Evolutionary conservation across 2,888 invertebrate species (phyloP).

Genomic region (Crocallis elinguaria): DNA sequence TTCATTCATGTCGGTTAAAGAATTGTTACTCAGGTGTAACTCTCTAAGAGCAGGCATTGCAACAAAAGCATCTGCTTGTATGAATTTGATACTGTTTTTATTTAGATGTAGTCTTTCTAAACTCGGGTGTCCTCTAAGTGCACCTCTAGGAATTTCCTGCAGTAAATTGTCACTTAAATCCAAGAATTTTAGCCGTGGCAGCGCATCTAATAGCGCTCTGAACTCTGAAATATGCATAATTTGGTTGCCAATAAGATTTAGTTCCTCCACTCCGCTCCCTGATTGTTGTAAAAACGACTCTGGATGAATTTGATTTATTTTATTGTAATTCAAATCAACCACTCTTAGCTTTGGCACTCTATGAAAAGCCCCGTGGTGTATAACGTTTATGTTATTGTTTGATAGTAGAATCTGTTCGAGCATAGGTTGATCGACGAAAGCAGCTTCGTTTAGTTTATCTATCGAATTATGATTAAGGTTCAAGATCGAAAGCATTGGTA

Average conservation of each 20-base stretch:
- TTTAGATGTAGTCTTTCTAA: slow-evolving; percentile 92
- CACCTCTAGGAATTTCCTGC: slow-evolving; percentile 91
- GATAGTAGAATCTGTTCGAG: slow-evolving; percentile 88
- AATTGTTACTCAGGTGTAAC: slow-evolving; percentile 92
- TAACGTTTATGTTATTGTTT: slow-evolving; percentile 89
- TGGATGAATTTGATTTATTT: slow-evolving; percentile 90
- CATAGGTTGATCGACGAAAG: slow-evolving; percentile 91
- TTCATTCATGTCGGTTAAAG: slow-evolving; percentile 88
- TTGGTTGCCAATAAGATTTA: slow-evolving; percentile 90
- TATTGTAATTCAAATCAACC: slow-evolving; percentile 91
- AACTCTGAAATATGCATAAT: slow-evolving; percentile 90
- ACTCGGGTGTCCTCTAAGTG: slow-evolving; percentile 91
- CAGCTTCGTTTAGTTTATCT: slow-evolving; percentile 89
- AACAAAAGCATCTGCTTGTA: slow-evolving; percentile 92
- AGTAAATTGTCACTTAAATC: slow-evolving; percentile 92
- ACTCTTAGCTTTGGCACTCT: slow-evolving; percentile 89
- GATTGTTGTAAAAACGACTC: slow-evolving; percentile 92
- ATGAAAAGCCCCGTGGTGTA: slow-evolving; percentile 92
- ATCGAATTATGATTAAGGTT: slow-evolving; percentile 90
- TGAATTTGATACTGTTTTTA: slow-evolving; percentile 89
- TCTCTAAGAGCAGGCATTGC: slow-evolving; percentile 94
- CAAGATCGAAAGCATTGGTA: slow-evolving; percentile 88
- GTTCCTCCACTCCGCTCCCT: slow-evolving; percentile 90
- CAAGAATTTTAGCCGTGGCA: slow-evolving; percentile 90
- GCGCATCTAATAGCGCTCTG: slow-evolving; percentile 89